Evolutionary conservation across 1,140 invertebrate genomes (phyloP), one percentile per base, ranked within the genome.

Genomic region (Hydropsyche tenuis): DNA sequence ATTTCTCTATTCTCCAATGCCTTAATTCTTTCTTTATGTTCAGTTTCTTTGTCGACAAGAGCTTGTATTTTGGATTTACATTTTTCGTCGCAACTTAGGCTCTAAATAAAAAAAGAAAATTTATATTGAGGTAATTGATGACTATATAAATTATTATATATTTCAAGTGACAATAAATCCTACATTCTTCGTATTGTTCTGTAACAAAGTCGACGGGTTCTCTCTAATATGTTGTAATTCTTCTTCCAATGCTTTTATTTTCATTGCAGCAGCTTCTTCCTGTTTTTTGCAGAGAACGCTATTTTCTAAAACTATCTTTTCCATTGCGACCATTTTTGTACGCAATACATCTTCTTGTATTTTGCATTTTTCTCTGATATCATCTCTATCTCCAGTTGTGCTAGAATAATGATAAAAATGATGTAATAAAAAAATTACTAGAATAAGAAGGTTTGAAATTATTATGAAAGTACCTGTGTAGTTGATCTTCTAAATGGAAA

Each of bases 1-100:
- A 86, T 84, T 78, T 92, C 90, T 64, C 88, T 84, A 42, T 87
- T 84, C 78, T 92, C 90, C 5, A 92, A 77, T 56, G 92, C 90
- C 37, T 83, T 84, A 23, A 93, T 87, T 37, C 82, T 78, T 51
- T 46, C 79, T 76, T 82, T 82, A 30, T 86, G 64, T 27, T 84
- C 82, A 60, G 80, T 74, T 66, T 84, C 81, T 16, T 63, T 80
- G 3, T 75, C 30, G 11, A 81, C 14, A 25, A 84, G 73, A 2
- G 79, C 71, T 69, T 78, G 78, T 5, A 85, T 76, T 43, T 69
- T 74, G 37, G 64, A 45, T 43, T 23, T 73, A 14, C 63, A 75
- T 56, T 75, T 37, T 45, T 62, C 60, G 16, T 74, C 66, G 43
- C 62, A 74, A 11, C 20, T 73, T 1, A 27, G 53, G 6, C n/a